Evolutionary conservation across 2,888 invertebrate species (phyloP), one percentile per base, ranked within the genome.

Genomic region (Ornithoptera alexandrae): DNA sequence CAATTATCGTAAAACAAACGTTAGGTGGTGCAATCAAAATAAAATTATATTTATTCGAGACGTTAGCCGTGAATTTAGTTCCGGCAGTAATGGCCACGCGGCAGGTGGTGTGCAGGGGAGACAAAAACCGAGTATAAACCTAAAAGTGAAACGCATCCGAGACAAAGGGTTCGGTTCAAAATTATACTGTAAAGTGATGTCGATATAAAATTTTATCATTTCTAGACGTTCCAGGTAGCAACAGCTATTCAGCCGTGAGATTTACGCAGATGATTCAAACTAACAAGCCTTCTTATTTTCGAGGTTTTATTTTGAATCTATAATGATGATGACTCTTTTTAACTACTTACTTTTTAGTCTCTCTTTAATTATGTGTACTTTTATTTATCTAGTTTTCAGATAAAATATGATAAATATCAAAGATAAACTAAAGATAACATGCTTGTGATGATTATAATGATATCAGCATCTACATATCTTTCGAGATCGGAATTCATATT

Each of bases 21-120:
- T 77, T 75, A 77, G 76, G 70, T 69, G 74, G 76, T 78, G 77
- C 75, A 77, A 78, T 78, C 77, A 74, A 77, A 78, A 75, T 75
- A 76, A 77, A 77, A 76, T 77, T 77, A 86, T 88, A 86, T 88
- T 87, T 87, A 87, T 88, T 85, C 81, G 83, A 84, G 81, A 80
- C 81, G 84, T 85, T 86, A 83, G 84, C 64, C 81, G 81, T 82
- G 84, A 82, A 82, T 84, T 84, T 78, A 77, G 85, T 88, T 87
- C 87, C 87, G 87, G 85, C 81, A 77, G 76, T 87, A 85, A 86
- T 86, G 84, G 84, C 76, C 76, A 80, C 84, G 73, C 84, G 84
- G 87, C 90, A 89, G 90, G 89, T 90, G 81, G 78, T 64, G 83
- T 71, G 76, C 73, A 79, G 78, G 77, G 78, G 72, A 61, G 78